Conservation (phyloP, 2,888 invertebrate genomes). For the Athalia circularis region DNA sequence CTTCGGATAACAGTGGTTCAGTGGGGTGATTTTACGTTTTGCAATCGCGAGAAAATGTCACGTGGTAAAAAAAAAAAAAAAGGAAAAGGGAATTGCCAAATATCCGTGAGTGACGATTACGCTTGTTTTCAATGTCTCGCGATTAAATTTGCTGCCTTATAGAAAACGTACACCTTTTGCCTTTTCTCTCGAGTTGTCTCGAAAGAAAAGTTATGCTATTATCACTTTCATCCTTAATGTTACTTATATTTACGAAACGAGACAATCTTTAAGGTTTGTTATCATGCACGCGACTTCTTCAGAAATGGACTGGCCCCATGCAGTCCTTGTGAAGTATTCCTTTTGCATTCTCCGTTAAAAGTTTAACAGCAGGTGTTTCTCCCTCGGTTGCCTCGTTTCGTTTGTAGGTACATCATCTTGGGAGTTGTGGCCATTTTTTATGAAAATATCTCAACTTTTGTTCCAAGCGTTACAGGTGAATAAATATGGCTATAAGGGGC, state of each 20-base stretch:
- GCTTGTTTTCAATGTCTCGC: no score
- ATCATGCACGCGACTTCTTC: not conserved
- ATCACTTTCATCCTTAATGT: not conserved
- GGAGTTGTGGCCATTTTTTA: constrained; percentile 20
- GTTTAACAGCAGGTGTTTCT: constrained; percentile 22
- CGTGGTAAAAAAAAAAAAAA: no score
- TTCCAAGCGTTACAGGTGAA: not conserved
- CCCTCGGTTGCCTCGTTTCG: constrained; percentile 2
- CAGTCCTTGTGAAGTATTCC: not conserved
- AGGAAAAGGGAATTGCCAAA: no score
- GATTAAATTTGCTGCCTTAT: no score
- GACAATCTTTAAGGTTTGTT: not conserved
- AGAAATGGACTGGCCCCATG: no score
- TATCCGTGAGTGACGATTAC: no score
- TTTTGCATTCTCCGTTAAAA: not conserved
- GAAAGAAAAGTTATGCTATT: not conserved
- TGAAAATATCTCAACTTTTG: constrained; percentile 13
- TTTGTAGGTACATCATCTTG: not conserved
- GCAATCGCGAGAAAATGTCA: no score
- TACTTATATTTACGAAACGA: no score
- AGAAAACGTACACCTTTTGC: not conserved
- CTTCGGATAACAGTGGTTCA: not conserved
- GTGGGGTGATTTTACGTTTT: no score
- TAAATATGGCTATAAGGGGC: not conserved
- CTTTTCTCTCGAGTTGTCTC: no score